Evolutionary conservation across 2,113 vertebrate genomes (phyloP).

Genomic region (Stigmatopora nigra): DNA sequence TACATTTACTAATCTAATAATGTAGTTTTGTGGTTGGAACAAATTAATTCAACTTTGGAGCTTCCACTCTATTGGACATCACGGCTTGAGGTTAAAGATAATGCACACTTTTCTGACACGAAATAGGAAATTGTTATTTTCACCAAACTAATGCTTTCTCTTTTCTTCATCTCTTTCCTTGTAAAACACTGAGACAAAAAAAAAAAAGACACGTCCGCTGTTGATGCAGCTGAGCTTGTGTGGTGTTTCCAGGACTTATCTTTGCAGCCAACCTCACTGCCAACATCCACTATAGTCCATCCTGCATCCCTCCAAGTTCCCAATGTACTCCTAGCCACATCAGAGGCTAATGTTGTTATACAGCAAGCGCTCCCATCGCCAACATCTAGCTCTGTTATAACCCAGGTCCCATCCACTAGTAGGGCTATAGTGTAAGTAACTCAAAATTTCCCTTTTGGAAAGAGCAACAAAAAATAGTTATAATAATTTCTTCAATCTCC

Average conservation of each 20-base stretch:
- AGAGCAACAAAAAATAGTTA: slow-evolving; percentile 36
- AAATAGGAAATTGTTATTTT: slow-evolving; percentile 3
- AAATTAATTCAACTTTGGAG: neutral
- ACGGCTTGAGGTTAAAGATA: neutral
- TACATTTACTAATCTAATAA: neutral
- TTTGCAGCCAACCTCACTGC: slow-evolving; percentile 89
- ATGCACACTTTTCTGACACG: neutral
- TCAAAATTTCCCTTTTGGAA: slow-evolving; percentile 52
- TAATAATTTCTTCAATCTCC: slow-evolving; percentile 15
- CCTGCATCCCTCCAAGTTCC: slow-evolving; percentile 97
- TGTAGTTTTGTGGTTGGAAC: neutral
- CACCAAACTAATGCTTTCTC: neutral
- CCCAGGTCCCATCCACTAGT: slow-evolving; percentile 94
- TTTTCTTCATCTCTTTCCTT: slow-evolving; percentile 7
- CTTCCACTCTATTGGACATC: neutral
- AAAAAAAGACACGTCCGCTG: slow-evolving; percentile 14
- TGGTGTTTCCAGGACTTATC: slow-evolving; percentile 85
- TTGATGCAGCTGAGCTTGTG: slow-evolving; percentile 64
- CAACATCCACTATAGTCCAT: slow-evolving; percentile 93
- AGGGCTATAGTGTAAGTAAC: slow-evolving; percentile 96
- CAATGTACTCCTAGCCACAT: slow-evolving; percentile 92
- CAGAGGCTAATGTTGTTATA: slow-evolving; percentile 96
- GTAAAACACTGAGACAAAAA: slow-evolving; percentile 1
- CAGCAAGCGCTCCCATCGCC: slow-evolving; percentile 97
- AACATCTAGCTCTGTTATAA: slow-evolving; percentile 99